Evolutionary conservation across 2,888 invertebrate species (phyloP).

Genomic region (Luffia ferchaultella): DNA sequence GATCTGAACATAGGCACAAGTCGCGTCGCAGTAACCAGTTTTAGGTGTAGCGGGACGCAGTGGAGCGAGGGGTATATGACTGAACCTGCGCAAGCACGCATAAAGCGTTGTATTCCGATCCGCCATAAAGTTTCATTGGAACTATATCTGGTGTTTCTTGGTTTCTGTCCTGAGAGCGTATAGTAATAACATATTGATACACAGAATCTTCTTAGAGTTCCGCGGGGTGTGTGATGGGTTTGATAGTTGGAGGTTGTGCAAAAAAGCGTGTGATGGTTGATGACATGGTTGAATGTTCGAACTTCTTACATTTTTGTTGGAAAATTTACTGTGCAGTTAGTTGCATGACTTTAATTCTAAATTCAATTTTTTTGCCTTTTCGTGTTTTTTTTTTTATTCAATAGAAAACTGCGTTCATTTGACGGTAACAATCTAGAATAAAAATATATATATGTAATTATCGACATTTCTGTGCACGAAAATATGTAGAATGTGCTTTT

Average conservation of each 20-base stretch:
- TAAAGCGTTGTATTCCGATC: too few species aligned
- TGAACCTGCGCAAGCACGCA: too few species aligned
- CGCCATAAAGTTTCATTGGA: too few species aligned
- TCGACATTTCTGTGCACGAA: conserved; percentile 11
- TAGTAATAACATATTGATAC: background rate
- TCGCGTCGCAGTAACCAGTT: too few species aligned
- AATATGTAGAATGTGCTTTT: conserved; percentile 16
- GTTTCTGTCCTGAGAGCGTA: background rate
- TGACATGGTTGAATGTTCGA: background rate
- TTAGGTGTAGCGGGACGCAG: too few species aligned
- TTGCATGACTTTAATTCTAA: background rate
- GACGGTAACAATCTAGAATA: conserved; percentile 4
- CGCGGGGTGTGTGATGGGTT: background rate
- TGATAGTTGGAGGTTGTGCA: background rate
- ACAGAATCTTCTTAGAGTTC: background rate
- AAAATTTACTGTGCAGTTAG: background rate
- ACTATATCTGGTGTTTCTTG: background rate
- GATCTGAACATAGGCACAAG: too few species aligned
- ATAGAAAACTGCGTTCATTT: conserved; percentile 8
- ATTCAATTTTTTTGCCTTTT: background rate
- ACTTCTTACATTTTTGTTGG: background rate
- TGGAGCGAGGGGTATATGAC: too few species aligned
- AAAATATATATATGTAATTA: conserved; percentile 11
- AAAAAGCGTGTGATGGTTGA: background rate
- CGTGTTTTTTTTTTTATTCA: background rate